Conservation (phyloP, 2,888 invertebrate genomes). For the Anaspis maculata region DNA sequence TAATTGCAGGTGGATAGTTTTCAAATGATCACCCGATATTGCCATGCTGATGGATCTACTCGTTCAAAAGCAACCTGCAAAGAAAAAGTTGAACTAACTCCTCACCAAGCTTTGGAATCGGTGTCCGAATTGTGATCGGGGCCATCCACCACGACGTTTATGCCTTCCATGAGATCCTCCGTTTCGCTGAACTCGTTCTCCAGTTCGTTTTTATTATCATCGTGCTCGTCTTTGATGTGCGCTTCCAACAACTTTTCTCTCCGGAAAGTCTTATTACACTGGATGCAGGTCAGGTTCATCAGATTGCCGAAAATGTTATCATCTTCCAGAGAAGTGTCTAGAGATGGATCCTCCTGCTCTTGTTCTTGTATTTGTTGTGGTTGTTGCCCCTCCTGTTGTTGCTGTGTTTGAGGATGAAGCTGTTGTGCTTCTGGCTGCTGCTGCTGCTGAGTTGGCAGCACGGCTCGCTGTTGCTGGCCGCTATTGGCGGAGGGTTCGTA, state of each 20-base stretch:
- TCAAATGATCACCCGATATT: no score
- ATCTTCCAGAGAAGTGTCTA: slow-evolving; percentile 3
- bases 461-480: neutral
- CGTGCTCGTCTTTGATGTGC: slow-evolving; percentile 53
- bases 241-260: slow-evolving; percentile 56
- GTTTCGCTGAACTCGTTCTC: slow-evolving; percentile 73
- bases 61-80: no score
- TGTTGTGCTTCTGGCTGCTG: no score
- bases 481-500: slow-evolving; percentile 52
- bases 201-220: slow-evolving; percentile 45
- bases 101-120: slow-evolving; percentile 32
- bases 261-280: slow-evolving; percentile 50
- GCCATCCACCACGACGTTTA: slow-evolving; percentile 64
- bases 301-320: slow-evolving; percentile 29
- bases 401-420: no score
- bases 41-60: no score
- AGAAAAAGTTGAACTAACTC: no score
- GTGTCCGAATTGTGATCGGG: slow-evolving; percentile 33
- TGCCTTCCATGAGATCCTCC: slow-evolving; percentile 80
- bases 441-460: no score
- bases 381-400: no score
- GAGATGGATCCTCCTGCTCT: neutral
- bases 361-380: neutral
- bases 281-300: slow-evolving; percentile 35
- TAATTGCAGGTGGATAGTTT: no score